phyloP scores from a whole-genome alignment of 2,113 vertebrate species.

The Micronycteris hirsuta region DNA sequence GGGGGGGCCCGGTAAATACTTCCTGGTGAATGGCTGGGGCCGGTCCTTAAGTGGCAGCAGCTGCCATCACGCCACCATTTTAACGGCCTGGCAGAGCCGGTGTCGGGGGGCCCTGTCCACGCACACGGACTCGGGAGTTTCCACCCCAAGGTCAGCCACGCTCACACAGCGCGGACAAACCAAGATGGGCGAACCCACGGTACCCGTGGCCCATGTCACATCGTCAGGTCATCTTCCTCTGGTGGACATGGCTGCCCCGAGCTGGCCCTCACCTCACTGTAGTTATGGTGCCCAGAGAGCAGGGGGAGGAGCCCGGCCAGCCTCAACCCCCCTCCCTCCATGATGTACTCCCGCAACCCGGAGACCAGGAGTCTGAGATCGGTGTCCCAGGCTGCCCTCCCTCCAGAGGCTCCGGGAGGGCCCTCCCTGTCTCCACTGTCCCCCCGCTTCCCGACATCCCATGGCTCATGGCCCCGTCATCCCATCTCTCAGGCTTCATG shows the following conservation, averaged over 20 bases:
- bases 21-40: background rate
- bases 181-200: no score
- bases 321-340: background rate
- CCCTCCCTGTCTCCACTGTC: no score
- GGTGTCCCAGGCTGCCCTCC: no score
- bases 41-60: no score
- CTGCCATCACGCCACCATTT: background rate
- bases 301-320: background rate
- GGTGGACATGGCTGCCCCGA: background rate
- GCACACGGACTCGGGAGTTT: background rate
- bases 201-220: fast-evolving
- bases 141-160: background rate
- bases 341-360: no score
- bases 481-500: fast-evolving
- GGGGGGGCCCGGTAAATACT: background rate
- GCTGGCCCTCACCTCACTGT: background rate
- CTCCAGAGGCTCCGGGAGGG: fast-evolving
- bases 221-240: background rate
- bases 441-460: fast-evolving
- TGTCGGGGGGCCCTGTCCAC: background rate
- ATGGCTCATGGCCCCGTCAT: fast-evolving
- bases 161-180: fast-evolving
- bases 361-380: background rate
- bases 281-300: background rate
- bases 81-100: background rate